Evolutionary conservation across 1,140 invertebrate genomes (phyloP).

Genomic region (Leptinotarsa texana): DNA sequence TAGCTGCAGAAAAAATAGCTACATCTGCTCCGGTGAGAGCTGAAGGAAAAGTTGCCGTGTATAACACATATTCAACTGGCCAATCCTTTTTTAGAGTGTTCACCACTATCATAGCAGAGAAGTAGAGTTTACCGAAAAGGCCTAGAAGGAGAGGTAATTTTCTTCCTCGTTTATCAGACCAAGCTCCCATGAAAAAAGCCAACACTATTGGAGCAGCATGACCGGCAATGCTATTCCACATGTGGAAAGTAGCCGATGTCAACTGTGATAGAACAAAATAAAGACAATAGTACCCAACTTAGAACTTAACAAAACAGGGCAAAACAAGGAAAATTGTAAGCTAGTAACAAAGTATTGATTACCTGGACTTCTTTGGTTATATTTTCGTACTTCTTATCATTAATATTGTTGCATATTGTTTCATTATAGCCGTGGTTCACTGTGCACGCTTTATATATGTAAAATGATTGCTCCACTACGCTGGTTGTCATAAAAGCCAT

Average conservation of each 20-base stretch:
- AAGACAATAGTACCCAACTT: neutral
- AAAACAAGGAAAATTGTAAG: neutral
- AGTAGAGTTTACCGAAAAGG: constrained; percentile 71
- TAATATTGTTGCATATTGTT: constrained; percentile 68
- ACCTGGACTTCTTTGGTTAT: constrained; percentile 69
- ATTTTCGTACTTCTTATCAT: constrained; percentile 57
- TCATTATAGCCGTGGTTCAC: constrained; percentile 69
- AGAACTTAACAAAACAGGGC: neutral
- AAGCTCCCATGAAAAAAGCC: constrained; percentile 76
- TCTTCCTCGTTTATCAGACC: constrained; percentile 73
- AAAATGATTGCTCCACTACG: constrained; percentile 77
- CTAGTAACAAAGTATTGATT: constrained; percentile 20
- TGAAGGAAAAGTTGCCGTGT: constrained; percentile 72
- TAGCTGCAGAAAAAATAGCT: constrained; percentile 73
- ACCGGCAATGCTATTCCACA: constrained; percentile 73
- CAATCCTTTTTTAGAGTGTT: constrained; percentile 68
- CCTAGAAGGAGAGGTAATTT: constrained; percentile 71
- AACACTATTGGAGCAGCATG: constrained; percentile 72
- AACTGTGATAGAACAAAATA: constrained; percentile 54
- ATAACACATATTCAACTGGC: constrained; percentile 74
- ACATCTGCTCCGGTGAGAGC: constrained; percentile 73
- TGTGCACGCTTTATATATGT: constrained; percentile 71
- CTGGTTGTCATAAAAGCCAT: constrained; percentile 77
- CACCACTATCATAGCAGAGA: constrained; percentile 71
- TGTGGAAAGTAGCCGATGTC: constrained; percentile 72